A percentile compares a stretch with the other conserved stretches of the same genome.
These are phyloP conservation scores for Pangasianodon hypophthalmus DNA, from an alignment of 2,113 vertebrate species.

Conservation along the genomic window DNA sequence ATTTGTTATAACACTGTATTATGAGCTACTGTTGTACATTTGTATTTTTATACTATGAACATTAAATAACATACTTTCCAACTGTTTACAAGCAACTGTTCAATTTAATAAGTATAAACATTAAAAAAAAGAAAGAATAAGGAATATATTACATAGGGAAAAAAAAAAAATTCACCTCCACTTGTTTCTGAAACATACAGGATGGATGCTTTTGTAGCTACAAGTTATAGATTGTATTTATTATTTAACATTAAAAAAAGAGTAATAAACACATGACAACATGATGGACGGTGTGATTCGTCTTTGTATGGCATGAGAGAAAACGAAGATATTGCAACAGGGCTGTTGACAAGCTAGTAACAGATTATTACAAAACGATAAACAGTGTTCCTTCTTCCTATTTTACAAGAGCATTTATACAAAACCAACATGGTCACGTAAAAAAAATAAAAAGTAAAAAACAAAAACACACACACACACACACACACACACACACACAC, in stretches of 20 bases:
- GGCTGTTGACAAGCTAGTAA: not conserved
- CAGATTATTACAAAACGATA: not conserved
- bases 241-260: not conserved
- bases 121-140: not conserved
- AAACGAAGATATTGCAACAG: not conserved
- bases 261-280: not conserved
- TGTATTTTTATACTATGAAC: conserved; percentile 52
- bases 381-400: not conserved
- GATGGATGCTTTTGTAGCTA: not conserved
- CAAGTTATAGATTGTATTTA: not conserved
- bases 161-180: not conserved
- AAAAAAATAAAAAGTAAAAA: not conserved
- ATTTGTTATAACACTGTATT: not conserved
- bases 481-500: not conserved
- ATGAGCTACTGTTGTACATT: not conserved
- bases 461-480: not conserved
- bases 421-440: not conserved
- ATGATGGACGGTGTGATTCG: not conserved
- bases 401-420: not conserved
- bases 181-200: not conserved
- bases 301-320: not conserved
- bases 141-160: not conserved
- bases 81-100: not conserved
- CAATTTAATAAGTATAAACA: not conserved
- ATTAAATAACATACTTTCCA: conserved; percentile 31